Conservation (phyloP, 1,140 invertebrate genomes). For the Holotrichia oblita region DNA sequence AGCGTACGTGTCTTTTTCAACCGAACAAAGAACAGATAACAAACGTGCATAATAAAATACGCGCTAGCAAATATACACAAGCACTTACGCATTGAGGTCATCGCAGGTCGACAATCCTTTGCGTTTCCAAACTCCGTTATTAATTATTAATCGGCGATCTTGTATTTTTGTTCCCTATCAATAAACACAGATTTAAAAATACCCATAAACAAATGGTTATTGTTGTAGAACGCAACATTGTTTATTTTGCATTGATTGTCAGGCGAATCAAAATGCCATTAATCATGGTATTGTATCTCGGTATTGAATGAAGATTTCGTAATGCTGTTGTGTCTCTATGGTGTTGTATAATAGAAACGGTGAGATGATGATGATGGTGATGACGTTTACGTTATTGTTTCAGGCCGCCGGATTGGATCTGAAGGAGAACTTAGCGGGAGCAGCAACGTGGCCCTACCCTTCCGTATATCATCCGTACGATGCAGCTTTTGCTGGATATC, state of each 20-base stretch:
- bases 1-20: not conserved
- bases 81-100: not conserved
- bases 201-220: conserved; percentile 17
- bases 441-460: conserved; percentile 84
- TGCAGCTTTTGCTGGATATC: conserved; percentile 86
- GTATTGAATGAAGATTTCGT: not conserved
- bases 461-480: conserved; percentile 90
- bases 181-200: conserved; percentile 11
- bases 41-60: not conserved
- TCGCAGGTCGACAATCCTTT: not conserved
- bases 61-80: not conserved
- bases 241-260: conserved; percentile 8
- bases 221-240: conserved; percentile 22
- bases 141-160: conserved; percentile 13
- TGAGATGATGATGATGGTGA: not conserved
- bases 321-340: not conserved
- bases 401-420: conserved; percentile 77
- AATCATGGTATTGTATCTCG: not conserved
- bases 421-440: conserved; percentile 86
- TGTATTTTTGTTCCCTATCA: not conserved
- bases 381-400: conserved; percentile 46
- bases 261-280: conserved; percentile 18
- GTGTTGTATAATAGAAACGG: not conserved
- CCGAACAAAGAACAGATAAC: not conserved
- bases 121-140: not conserved